These are phyloP conservation scores for Limnodromus scolopaceus DNA, from an alignment of 2,797 vertebrate genomes.

Conservation along the genomic window DNA sequence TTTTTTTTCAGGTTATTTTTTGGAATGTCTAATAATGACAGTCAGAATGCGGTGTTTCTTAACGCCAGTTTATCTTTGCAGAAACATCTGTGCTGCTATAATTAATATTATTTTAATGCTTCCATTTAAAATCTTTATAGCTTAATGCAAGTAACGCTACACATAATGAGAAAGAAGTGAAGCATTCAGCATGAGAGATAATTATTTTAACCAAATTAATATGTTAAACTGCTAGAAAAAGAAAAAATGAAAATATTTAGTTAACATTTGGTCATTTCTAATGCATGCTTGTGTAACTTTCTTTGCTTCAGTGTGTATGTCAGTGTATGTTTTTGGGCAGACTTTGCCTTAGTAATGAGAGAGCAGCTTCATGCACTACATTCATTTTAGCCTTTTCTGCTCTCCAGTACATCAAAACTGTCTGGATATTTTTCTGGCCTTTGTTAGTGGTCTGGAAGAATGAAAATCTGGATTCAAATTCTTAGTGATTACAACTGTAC, in stretches of 20 bases:
- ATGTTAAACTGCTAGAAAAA: constrained; percentile 11
- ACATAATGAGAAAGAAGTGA: constrained; percentile 33
- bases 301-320: background rate
- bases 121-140: constrained; percentile 3
- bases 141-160: background rate
- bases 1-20: constrained; percentile 7
- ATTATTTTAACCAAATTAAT: constrained; percentile 11
- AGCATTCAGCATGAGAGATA: constrained; percentile 10
- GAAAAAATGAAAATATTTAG: background rate
- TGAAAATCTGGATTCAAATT: background rate
- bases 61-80: constrained; percentile 26
- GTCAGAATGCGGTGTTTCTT: background rate
- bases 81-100: constrained; percentile 50
- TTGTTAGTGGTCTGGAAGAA: background rate
- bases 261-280: background rate
- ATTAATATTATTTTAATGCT: constrained; percentile 53
- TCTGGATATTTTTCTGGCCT: background rate
- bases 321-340: background rate
- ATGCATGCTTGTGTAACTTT: background rate
- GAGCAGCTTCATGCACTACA: background rate
- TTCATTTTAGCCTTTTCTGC: background rate
- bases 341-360: background rate
- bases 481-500: background rate
- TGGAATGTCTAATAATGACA: background rate
- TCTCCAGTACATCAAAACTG: background rate